A percentile compares a stretch with the other conserved stretches of the same genome.
Evolutionary conservation across 1,140 invertebrate genomes (phyloP).

Genomic region (Euwallacea fornicatus): DNA sequence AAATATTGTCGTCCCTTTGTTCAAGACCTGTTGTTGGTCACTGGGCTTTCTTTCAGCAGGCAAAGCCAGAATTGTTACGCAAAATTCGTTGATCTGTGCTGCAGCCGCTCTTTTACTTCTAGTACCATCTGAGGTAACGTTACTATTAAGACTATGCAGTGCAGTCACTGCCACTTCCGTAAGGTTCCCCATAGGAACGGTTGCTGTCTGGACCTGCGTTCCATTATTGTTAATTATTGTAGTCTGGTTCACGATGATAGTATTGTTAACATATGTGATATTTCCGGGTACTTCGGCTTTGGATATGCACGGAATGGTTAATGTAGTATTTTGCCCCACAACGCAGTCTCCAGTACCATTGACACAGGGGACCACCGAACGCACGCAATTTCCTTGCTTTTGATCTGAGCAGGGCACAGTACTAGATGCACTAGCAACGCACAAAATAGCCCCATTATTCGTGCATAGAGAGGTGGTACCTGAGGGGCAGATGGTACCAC

Average conservation of each 20-base stretch:
- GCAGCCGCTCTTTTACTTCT: conserved; percentile 26
- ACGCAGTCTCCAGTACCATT: conserved; percentile 37
- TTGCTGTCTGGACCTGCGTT: conserved; percentile 3
- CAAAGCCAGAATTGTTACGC: conserved; percentile 42
- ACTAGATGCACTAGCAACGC: conserved; percentile 40
- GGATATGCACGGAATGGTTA: conserved; percentile 42
- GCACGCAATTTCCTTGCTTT: conserved; percentile 39
- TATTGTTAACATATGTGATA: conserved; percentile 43
- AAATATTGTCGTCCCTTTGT: conserved; percentile 30
- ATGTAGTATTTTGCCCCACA: conserved; percentile 30
- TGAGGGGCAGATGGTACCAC: conserved; percentile 40
- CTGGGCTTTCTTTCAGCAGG: conserved; percentile 40
- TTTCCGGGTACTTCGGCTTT: conserved; percentile 39
- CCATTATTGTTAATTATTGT: conserved; percentile 33
- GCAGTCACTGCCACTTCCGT: background rate
- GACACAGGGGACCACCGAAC: conserved; percentile 40
- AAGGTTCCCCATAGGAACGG: conserved; percentile 5
- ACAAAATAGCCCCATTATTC: conserved; percentile 44
- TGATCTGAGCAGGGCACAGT: conserved; percentile 40
- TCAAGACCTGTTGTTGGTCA: conserved; percentile 34
- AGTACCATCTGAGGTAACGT: conserved; percentile 13
- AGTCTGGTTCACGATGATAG: conserved; percentile 33
- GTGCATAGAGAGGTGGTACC: conserved; percentile 43
- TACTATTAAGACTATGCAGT: background rate
- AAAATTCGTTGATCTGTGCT: conserved; percentile 31